These are phyloP conservation scores for Numenius arquata DNA, from an alignment of 2,113 vertebrate species.

Conservation along the genomic window DNA sequence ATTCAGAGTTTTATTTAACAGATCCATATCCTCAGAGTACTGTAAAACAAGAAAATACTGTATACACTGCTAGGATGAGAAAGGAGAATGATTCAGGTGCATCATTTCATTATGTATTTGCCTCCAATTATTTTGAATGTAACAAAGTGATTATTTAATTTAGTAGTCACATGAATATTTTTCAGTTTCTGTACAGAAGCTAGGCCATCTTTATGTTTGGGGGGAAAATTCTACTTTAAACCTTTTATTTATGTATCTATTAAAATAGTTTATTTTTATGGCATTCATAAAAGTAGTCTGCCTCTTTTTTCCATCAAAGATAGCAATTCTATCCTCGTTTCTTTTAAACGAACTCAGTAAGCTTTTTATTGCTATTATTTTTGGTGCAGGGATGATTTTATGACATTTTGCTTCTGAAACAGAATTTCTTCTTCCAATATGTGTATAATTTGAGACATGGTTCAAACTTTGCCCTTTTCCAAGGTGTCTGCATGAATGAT, in stretches of 20 bases:
- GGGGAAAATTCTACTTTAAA: constrained; percentile 37
- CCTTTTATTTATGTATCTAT: constrained; percentile 77
- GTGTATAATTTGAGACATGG: not conserved
- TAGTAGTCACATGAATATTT: constrained; percentile 20
- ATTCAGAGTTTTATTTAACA: constrained; percentile 57
- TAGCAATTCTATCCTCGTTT: not conserved
- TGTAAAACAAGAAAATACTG: constrained; percentile 65
- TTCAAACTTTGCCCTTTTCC: constrained; percentile 11
- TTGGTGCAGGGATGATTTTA: not conserved
- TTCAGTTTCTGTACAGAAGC: constrained; percentile 56
- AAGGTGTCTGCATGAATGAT: not conserved
- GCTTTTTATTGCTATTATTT: not conserved
- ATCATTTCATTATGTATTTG: constrained; percentile 19
- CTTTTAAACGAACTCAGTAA: not conserved
- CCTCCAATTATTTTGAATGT: constrained; percentile 65
- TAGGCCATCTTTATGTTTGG: constrained; percentile 42
- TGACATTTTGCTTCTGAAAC: not conserved
- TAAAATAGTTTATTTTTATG: constrained; percentile 79
- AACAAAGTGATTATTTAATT: constrained; percentile 61
- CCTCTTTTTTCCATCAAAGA: not conserved
- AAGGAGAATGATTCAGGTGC: constrained; percentile 29
- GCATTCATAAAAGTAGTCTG: constrained; percentile 48
- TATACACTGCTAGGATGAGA: constrained; percentile 46
- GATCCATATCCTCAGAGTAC: constrained; percentile 60
- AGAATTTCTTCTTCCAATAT: not conserved